phyloP scores from a whole-genome alignment of 1,140 invertebrate species.

The Drosophila setifemur region DNA sequence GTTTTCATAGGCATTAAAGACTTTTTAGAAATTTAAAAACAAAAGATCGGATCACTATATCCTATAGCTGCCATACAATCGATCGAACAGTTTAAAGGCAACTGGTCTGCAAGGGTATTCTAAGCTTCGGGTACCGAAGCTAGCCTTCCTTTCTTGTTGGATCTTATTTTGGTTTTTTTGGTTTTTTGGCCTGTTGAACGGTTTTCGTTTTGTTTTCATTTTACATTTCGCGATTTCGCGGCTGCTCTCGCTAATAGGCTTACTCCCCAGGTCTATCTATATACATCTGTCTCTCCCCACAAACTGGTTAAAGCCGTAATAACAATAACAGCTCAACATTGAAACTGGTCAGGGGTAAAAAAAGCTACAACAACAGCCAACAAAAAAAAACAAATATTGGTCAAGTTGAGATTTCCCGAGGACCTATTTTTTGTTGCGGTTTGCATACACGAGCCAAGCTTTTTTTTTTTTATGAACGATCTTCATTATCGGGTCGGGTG shows the following conservation, averaged over 20 bases:
- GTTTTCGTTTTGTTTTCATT: slow-evolving; percentile 58
- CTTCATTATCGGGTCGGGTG: slow-evolving; percentile 38
- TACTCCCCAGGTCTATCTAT: not conserved
- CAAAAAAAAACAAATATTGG: slow-evolving; percentile 59
- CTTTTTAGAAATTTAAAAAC: too few species aligned
- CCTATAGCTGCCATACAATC: too few species aligned
- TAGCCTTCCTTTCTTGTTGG: too few species aligned
- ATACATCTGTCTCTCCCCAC: too few species aligned
- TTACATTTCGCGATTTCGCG: slow-evolving; percentile 43
- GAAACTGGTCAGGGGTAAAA: slow-evolving; percentile 45
- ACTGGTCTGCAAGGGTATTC: too few species aligned
- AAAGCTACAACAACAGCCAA: not conserved
- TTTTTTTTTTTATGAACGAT: slow-evolving; percentile 37
- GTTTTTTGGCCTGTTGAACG: not conserved
- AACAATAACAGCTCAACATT: slow-evolving; percentile 10
- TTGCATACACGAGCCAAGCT: slow-evolving; percentile 48
- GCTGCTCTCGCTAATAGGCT: slow-evolving; percentile 20
- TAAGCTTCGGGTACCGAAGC: too few species aligned
- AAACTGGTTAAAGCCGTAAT: slow-evolving; percentile 55
- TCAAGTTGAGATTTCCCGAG: slow-evolving; percentile 50
- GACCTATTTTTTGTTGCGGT: slow-evolving; percentile 5
- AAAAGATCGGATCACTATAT: too few species aligned
- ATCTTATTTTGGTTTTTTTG: not conserved
- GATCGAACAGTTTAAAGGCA: too few species aligned
- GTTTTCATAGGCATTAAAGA: too few species aligned